Conservation (phyloP, 2,113 vertebrate genomes). For the Baryphthengus martii region DNA sequence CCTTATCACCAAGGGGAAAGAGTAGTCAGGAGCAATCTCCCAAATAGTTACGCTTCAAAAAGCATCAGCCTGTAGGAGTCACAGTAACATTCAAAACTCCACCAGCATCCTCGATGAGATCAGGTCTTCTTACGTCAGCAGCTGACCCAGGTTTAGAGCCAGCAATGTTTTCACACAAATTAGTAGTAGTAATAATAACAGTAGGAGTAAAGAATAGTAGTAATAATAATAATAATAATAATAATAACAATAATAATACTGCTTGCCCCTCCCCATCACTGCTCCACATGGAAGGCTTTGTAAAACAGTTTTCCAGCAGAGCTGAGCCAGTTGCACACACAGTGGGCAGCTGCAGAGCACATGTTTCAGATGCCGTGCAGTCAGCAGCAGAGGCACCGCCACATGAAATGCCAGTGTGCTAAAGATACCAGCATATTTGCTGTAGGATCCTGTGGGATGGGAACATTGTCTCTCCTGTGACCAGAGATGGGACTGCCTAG, state of each 20-base stretch:
- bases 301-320: neutral
- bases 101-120: neutral
- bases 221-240: neutral
- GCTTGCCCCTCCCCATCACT: neutral
- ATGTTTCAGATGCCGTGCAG: neutral
- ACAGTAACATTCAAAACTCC: neutral
- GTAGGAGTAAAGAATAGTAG: neutral
- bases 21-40: neutral
- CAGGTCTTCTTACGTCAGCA: neutral
- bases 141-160: neutral
- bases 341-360: neutral
- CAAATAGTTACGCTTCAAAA: neutral
- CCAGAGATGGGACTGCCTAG: neutral
- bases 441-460: neutral
- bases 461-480: neutral
- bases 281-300: neutral
- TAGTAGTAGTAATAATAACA: neutral
- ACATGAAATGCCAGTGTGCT: neutral
- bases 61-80: neutral
- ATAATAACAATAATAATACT: neutral
- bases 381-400: neutral
- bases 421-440: neutral
- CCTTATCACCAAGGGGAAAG: neutral
- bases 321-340: neutral
- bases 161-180: neutral